These are phyloP conservation scores for Petromus typicus DNA, from an alignment of 2,113 vertebrate species.

Conservation along the genomic window DNA sequence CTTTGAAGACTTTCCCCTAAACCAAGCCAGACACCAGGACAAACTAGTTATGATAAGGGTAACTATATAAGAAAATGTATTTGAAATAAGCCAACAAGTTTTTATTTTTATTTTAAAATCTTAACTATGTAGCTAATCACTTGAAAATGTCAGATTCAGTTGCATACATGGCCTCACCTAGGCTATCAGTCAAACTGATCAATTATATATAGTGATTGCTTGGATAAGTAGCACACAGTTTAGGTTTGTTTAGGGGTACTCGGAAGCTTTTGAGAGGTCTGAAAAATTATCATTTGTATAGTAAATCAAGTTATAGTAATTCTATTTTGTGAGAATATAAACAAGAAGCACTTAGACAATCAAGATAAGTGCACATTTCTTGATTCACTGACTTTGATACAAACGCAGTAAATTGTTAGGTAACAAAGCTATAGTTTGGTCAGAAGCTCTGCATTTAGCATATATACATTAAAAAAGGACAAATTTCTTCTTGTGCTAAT, in stretches of 20 bases:
- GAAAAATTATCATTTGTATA: slow-evolving; percentile 83
- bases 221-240: slow-evolving; percentile 84
- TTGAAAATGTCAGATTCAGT: slow-evolving; percentile 78
- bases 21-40: slow-evolving; percentile 60
- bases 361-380: slow-evolving; percentile 76
- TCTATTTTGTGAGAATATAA: slow-evolving; percentile 79
- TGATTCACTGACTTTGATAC: slow-evolving; percentile 76
- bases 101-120: slow-evolving; percentile 74
- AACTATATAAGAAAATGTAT: slow-evolving; percentile 78
- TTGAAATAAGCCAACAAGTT: slow-evolving; percentile 78
- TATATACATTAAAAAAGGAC: neutral
- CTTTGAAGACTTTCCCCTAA: slow-evolving; percentile 43
- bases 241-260: slow-evolving; percentile 76
- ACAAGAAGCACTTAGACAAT: slow-evolving; percentile 70
- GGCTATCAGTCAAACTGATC: slow-evolving; percentile 86
- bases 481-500: slow-evolving; percentile 54
- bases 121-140: slow-evolving; percentile 76
- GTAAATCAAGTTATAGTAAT: slow-evolving; percentile 84
- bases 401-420: slow-evolving; percentile 67
- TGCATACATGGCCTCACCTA: slow-evolving; percentile 84
- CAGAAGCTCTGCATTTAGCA: slow-evolving; percentile 59
- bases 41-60: slow-evolving; percentile 81
- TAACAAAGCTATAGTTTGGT: slow-evolving; percentile 54
- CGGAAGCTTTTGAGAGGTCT: slow-evolving; percentile 80
- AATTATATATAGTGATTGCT: slow-evolving; percentile 86